These are phyloP conservation scores for Ennomos fuscantarius DNA, from an alignment of 2,888 invertebrate species.

Conservation along the genomic window DNA sequence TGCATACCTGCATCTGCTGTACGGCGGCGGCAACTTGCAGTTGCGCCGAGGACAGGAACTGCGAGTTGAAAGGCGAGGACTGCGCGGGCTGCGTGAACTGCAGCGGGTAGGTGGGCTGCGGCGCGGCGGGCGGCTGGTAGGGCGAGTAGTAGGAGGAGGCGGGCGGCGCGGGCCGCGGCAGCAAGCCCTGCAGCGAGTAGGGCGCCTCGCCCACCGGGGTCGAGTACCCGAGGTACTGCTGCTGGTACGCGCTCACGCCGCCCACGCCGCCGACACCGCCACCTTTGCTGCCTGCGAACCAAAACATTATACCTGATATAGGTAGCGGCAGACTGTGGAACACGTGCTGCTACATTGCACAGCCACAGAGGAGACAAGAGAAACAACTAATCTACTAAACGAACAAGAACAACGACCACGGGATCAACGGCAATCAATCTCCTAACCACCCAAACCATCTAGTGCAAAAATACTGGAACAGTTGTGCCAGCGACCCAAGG, in stretches of 20 bases:
- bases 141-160: conserved; percentile 80
- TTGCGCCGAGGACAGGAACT: conserved; percentile 73
- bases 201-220: conserved; percentile 76
- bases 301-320: neutral
- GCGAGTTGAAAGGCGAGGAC: conserved; percentile 78
- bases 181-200: conserved; percentile 75
- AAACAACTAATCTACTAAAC: too few species aligned
- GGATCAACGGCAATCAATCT: too few species aligned
- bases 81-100: conserved; percentile 87
- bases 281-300: conserved; percentile 67
- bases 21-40: conserved; percentile 79
- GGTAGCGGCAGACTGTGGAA: too few species aligned
- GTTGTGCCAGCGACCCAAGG: too few species aligned
- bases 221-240: conserved; percentile 80
- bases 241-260: conserved; percentile 78
- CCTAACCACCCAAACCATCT: too few species aligned
- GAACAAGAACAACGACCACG: too few species aligned
- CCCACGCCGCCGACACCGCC: conserved; percentile 74
- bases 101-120: conserved; percentile 86
- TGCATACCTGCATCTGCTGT: conserved; percentile 77
- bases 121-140: conserved; percentile 80
- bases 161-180: conserved; percentile 78
- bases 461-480: too few species aligned
- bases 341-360: too few species aligned
- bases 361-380: too few species aligned